Conservation (phyloP, 2,888 invertebrate species). For the Nowickia ferox region DNA sequence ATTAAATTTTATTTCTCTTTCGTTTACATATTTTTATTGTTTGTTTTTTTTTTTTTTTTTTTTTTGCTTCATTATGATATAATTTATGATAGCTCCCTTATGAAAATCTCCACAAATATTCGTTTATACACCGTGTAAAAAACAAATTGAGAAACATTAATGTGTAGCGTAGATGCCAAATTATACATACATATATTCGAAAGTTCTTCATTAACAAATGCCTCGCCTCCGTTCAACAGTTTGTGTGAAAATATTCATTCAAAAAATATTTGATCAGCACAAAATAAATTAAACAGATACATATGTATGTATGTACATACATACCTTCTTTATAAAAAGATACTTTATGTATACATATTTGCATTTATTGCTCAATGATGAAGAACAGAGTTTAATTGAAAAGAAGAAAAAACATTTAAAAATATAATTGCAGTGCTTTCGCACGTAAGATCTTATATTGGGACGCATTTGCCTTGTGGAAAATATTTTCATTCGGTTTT, state of each 20-base stretch:
- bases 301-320: not conserved
- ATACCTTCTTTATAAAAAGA: not conserved
- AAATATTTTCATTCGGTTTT: too few species aligned
- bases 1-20: slow-evolving; percentile 27
- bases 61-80: slow-evolving; percentile 30
- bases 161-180: slow-evolving; percentile 42
- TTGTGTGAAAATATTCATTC: slow-evolving; percentile 61
- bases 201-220: slow-evolving; percentile 59
- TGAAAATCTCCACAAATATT: not conserved
- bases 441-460: not conserved
- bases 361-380: not conserved
- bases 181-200: slow-evolving; percentile 44
- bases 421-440: not conserved
- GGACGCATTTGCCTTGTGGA: too few species aligned
- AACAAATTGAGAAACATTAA: slow-evolving; percentile 30
- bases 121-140: not conserved
- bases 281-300: slow-evolving; percentile 13
- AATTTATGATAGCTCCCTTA: slow-evolving; percentile 48
- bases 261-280: slow-evolving; percentile 50
- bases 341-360: not conserved
- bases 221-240: slow-evolving; percentile 41
- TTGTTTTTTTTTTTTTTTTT: not conserved
- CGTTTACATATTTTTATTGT: slow-evolving; percentile 5
- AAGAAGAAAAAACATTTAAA: not conserved
- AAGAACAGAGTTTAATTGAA: slow-evolving; percentile 6